Evolutionary conservation across 2,113 vertebrate species (phyloP).

Genomic region (Pipa parva): DNA sequence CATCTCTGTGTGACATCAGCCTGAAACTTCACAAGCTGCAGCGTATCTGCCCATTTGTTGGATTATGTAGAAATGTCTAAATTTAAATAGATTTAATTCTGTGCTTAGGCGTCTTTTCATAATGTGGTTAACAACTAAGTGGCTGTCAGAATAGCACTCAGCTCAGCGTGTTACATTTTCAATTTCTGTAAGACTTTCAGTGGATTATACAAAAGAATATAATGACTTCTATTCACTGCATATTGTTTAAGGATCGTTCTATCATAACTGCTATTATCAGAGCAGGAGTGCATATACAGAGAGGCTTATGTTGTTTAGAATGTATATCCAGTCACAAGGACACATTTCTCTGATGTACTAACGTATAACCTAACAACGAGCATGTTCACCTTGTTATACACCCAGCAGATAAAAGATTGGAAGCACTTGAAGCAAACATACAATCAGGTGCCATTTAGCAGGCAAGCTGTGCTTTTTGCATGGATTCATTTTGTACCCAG

Average conservation of each 20-base stretch:
- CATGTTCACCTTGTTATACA: not conserved
- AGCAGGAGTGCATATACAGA: not conserved
- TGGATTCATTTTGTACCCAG: no score
- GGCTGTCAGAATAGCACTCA: conserved; percentile 3
- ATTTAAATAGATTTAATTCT: conserved; percentile 1
- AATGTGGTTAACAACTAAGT: not conserved
- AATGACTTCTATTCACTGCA: conserved; percentile 15
- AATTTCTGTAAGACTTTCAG: conserved; percentile 19
- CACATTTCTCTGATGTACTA: not conserved
- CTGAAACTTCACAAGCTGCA: not conserved
- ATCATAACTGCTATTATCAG: conserved; percentile 5
- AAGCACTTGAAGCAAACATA: not conserved
- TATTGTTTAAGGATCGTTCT: conserved; percentile 7
- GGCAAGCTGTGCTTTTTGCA: not conserved
- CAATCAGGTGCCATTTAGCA: not conserved
- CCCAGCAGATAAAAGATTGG: not conserved
- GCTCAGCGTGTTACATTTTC: not conserved
- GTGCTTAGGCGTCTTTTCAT: not conserved
- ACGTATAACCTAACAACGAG: not conserved
- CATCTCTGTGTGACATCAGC: not conserved
- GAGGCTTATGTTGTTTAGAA: not conserved
- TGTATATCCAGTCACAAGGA: conserved; percentile 2
- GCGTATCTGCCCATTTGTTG: not conserved
- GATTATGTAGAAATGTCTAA: not conserved
- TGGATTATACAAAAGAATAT: conserved; percentile 12